Conservation (phyloP, 2,113 vertebrate species). For the Xenopus tropicalis region UCB_Xtro_10.0 CM004450.2:65577501-65578000, state of each 20-base stretch:
- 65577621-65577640: constrained; percentile 87
- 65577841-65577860: constrained; percentile 92
- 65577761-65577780: constrained; percentile 94
- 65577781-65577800: constrained; percentile 92
- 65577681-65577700: constrained; percentile 91
- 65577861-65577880: constrained; percentile 88
- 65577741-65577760: constrained; percentile 97
- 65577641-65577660: constrained; percentile 86
- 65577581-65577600: constrained; percentile 95
- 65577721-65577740: constrained; percentile 97
- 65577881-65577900: constrained; percentile 97
- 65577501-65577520: constrained; percentile 95
- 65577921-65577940: constrained; percentile 94
- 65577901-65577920: constrained; percentile 88
- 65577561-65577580: constrained; percentile 80
- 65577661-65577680: constrained; percentile 83
- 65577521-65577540: constrained; percentile 94
- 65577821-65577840: constrained; percentile 98
- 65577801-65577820: constrained; percentile 92
- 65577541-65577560: constrained; percentile 93
- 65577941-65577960: constrained; percentile 94
- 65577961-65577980: constrained; percentile 90
- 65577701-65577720: constrained; percentile 94
- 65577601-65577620: constrained; percentile 91
- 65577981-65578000: constrained; percentile 90